Conservation (phyloP, 1,140 invertebrate genomes). For the Elymnias hypermnestra region DNA sequence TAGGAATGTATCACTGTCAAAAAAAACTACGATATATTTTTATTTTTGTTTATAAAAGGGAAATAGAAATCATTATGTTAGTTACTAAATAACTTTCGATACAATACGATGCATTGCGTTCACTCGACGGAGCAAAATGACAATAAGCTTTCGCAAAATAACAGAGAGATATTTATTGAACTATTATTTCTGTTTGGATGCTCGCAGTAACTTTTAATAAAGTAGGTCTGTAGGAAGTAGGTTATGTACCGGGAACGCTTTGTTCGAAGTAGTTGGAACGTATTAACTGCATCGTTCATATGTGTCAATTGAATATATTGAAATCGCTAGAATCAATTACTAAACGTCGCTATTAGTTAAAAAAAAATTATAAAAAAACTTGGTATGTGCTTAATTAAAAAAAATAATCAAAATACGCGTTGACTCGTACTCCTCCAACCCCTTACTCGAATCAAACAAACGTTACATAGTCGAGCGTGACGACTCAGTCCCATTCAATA, state of each 20-base stretch:
- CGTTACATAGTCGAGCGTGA: too few relatives aligned
- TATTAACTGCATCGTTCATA: constrained; percentile 47
- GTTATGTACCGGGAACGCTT: constrained; percentile 41
- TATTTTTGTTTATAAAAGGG: too few relatives aligned
- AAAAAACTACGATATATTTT: too few relatives aligned
- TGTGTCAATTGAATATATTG: constrained; percentile 34
- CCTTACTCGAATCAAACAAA: too few relatives aligned
- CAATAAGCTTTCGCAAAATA: constrained; percentile 14
- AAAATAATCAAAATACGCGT: too few relatives aligned
- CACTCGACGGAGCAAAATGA: constrained; percentile 13
- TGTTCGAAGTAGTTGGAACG: constrained; percentile 26
- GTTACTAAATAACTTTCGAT: background rate
- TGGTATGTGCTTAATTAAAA: too few relatives aligned
- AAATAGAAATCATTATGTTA: background rate
- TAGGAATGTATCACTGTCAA: too few relatives aligned
- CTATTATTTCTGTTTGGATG: constrained; percentile 21
- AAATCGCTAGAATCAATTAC: too few relatives aligned
- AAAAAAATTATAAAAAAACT: too few relatives aligned
- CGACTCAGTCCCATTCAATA: too few relatives aligned
- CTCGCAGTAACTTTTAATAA: constrained; percentile 19
- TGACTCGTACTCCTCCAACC: too few relatives aligned
- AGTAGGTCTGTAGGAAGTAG: constrained; percentile 26
- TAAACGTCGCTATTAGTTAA: too few relatives aligned
- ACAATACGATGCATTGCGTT: constrained; percentile 10
- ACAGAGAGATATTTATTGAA: constrained; percentile 17